Conservation (phyloP, 2,888 invertebrate species). For the Spodoptera exigua region DNA sequence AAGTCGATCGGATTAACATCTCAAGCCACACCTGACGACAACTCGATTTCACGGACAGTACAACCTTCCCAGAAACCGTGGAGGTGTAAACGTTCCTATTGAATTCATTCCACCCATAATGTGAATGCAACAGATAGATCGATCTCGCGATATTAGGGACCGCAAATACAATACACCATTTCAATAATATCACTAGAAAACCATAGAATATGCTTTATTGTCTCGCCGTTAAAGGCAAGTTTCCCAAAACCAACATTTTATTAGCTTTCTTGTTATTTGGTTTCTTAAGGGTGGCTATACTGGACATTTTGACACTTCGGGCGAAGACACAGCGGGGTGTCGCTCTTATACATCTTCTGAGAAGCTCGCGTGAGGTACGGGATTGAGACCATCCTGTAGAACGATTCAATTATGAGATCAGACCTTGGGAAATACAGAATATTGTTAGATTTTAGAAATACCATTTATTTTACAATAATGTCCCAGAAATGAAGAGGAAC, state of each 20-base stretch:
- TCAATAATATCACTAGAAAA: slow-evolving; percentile 19
- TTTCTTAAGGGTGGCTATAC: slow-evolving; percentile 74
- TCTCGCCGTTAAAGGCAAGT: slow-evolving; percentile 32
- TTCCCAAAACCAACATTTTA: slow-evolving; percentile 32
- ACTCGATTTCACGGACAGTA: slow-evolving; percentile 72
- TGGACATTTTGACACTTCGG: slow-evolving; percentile 88
- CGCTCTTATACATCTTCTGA: slow-evolving; percentile 80
- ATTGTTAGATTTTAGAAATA: slow-evolving; percentile 2
- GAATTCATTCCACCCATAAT: slow-evolving; percentile 69
- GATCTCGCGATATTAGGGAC: slow-evolving; percentile 75
- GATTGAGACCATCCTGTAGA: slow-evolving; percentile 78
- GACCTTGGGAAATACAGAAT: slow-evolving; percentile 25
- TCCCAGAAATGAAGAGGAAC: no score
- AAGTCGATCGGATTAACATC: slow-evolving; percentile 74
- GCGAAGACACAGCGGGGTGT: slow-evolving; percentile 84
- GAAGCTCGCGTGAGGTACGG: slow-evolving; percentile 82
- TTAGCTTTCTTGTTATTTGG: slow-evolving; percentile 53
- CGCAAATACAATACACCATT: slow-evolving; percentile 67
- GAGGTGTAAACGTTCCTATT: slow-evolving; percentile 80
- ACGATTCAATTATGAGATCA: slow-evolving; percentile 77
- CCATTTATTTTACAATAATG: neutral
- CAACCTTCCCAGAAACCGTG: slow-evolving; percentile 76
- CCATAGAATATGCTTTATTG: slow-evolving; percentile 28
- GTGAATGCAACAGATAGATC: slow-evolving; percentile 75
- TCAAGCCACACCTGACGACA: slow-evolving; percentile 79